A percentile compares a stretch with the other conserved stretches of the same genome.
Conservation (phyloP, 2,113 vertebrate genomes). For the Cochlearius cochlearius region DNA sequence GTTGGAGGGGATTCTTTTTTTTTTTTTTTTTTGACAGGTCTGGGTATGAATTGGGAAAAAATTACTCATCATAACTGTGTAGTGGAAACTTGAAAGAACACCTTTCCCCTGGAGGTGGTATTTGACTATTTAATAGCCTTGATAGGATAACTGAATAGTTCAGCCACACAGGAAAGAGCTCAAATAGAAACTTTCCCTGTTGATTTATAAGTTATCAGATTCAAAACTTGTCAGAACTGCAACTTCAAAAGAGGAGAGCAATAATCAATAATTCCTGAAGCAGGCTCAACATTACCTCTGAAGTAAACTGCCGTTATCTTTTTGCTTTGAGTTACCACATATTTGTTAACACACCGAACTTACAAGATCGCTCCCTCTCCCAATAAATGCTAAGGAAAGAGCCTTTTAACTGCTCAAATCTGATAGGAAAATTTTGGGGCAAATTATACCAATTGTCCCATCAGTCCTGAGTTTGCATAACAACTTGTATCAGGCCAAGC, state of each 20-base stretch:
- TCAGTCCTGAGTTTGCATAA: not conserved
- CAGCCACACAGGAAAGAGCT: not conserved
- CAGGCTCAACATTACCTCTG: not conserved
- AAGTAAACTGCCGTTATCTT: not conserved
- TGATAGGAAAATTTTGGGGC: not conserved
- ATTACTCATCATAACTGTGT: not conserved
- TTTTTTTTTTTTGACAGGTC: not conserved
- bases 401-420: not conserved
- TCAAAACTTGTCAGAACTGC: not conserved
- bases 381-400: not conserved
- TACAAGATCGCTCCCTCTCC: not conserved
- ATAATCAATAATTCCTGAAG: not conserved
- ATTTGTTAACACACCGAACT: not conserved
- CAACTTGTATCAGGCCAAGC: not conserved
- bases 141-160: not conserved
- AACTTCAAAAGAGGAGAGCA: not conserved
- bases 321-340: not conserved
- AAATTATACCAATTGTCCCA: fast-evolving
- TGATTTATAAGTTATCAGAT: not conserved
- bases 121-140: not conserved
- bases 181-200: not conserved
- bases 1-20: not conserved
- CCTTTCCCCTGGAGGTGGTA: not conserved
- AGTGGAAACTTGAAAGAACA: not conserved
- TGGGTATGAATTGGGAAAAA: not conserved